A percentile compares a stretch with the other conserved stretches of the same genome.
Conservation (phyloP, 2,888 invertebrate species). For the Shargacucullia verbasci region DNA sequence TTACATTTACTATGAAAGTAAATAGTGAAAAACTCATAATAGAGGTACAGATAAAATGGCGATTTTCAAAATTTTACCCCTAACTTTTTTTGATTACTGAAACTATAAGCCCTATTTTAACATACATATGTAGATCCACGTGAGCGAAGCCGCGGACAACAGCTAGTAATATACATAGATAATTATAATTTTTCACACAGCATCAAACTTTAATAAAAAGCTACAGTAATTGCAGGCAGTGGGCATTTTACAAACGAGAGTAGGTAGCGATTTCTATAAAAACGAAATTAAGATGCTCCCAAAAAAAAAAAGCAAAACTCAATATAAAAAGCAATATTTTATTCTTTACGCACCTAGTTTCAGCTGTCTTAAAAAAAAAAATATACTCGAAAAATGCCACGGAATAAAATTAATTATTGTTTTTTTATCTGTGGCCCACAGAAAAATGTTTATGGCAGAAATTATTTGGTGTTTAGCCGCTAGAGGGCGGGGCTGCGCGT, state of each 20-base stretch:
- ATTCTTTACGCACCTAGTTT: constrained; percentile 69
- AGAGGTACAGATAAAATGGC: too few relatives aligned
- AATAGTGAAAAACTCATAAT: too few relatives aligned
- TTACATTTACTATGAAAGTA: too few relatives aligned
- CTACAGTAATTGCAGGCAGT: too few relatives aligned
- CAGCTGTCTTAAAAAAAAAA: constrained; percentile 71
- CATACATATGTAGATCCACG: too few relatives aligned
- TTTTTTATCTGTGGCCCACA: constrained; percentile 75
- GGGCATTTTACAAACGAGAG: background rate
- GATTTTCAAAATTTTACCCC: too few relatives aligned
- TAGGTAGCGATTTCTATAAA: constrained; percentile 40
- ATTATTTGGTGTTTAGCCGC: constrained; percentile 88
- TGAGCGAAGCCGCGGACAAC: too few relatives aligned
- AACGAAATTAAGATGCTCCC: constrained; percentile 62
- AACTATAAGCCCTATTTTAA: too few relatives aligned
- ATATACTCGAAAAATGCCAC: constrained; percentile 77
- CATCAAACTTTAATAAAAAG: too few relatives aligned
- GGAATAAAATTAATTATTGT: constrained; percentile 85
- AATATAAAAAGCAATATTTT: constrained; percentile 69
- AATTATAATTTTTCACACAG: too few relatives aligned
- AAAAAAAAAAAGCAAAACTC: constrained; percentile 64
- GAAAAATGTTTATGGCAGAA: constrained; percentile 82
- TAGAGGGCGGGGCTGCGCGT: constrained; percentile 80
- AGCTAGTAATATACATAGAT: too few relatives aligned
- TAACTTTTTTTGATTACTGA: too few relatives aligned